Percentiles rank a stretch among this genome's conserved stretches.
Evolutionary conservation across 2,113 vertebrate genomes (phyloP).

Genomic region (Gobius niger): DNA sequence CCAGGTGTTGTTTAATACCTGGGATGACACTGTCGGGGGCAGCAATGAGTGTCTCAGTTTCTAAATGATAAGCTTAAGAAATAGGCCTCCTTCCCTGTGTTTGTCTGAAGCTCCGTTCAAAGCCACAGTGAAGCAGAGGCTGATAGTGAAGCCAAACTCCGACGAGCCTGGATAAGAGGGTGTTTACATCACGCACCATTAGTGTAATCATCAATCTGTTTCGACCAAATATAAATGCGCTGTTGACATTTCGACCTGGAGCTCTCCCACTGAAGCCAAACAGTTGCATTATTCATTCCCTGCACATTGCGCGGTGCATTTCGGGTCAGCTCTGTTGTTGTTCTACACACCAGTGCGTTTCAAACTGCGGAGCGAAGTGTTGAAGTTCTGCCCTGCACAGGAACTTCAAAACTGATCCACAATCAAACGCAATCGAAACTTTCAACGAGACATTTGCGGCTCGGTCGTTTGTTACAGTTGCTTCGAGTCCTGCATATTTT

Average conservation of each 20-base stretch:
- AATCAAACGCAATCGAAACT: no score
- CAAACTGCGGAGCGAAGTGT: not conserved
- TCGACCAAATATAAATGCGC: not conserved
- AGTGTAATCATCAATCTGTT: constrained; percentile 2
- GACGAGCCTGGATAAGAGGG: not conserved
- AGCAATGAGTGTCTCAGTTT: no score
- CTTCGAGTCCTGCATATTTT: not conserved
- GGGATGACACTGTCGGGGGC: no score
- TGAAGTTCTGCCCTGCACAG: no score
- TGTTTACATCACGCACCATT: not conserved
- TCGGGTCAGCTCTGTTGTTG: not conserved
- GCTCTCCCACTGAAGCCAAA: not conserved
- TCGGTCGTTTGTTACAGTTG: no score
- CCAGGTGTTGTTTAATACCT: no score
- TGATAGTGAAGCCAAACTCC: not conserved
- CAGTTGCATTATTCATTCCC: not conserved
- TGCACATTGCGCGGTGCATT: not conserved
- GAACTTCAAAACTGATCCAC: no score
- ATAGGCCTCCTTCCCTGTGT: not conserved
- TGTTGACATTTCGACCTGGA: not conserved
- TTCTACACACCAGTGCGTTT: not conserved
- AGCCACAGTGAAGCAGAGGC: not conserved
- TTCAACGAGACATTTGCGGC: no score
- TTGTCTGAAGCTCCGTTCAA: not conserved
- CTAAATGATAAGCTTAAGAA: no score